Evolutionary conservation across 2,797 vertebrate species (phyloP), one percentile per base, ranked within the genome.

Genomic region (Lacerta viridis): DNA sequence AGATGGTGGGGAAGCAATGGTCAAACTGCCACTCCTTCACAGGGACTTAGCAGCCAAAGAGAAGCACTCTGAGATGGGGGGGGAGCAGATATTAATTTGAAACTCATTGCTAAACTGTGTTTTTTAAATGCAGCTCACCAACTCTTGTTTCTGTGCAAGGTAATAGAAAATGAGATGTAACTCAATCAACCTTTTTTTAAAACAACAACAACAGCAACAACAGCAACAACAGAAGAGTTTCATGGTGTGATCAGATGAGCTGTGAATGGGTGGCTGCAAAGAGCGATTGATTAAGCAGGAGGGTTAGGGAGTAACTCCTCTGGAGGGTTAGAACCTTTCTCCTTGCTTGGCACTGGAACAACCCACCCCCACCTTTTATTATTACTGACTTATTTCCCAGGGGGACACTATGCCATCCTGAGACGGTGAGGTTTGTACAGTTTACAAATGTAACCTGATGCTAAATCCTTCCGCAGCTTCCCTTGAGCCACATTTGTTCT

Each of bases 361-460:
- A 9, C 18, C 7, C 77, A 41, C 39, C 18, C 4, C 41, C 43
- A 61, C 29, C 41, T 39, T 41, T 81, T 76, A 69, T 55, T 89
- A 76, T 89, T 81, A 85, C 76, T 89, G 83, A 89, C 71, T 85
- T 33, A 80, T 85, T 89, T 89, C 88, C 72, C 83, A 76, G 64
- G 72, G 71, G 88, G 43, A 76, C 78, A 25, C 7, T 83, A 74
- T 86, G 84, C 78, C 78, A 76, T 76, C 88, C 61, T 76, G 72
- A 89, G 59, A 82, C 23, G 41, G 72, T 81, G 64, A 85, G 64
- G 79, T 81, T 27, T 55, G 69, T 68, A 82, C 41, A 55, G 71
- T 81, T 81, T 85, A 89, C 78, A 89, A 89, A 89, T 87, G 39
- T 86, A 90, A n/a, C 25, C 88, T 89, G 72, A 85, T 69, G n/a